Percentiles rank a stretch among this genome's conserved stretches.
These are phyloP conservation scores for Tetraneura akinire DNA, from an alignment of 1,140 invertebrate genomes.

Conservation along the genomic window DNA sequence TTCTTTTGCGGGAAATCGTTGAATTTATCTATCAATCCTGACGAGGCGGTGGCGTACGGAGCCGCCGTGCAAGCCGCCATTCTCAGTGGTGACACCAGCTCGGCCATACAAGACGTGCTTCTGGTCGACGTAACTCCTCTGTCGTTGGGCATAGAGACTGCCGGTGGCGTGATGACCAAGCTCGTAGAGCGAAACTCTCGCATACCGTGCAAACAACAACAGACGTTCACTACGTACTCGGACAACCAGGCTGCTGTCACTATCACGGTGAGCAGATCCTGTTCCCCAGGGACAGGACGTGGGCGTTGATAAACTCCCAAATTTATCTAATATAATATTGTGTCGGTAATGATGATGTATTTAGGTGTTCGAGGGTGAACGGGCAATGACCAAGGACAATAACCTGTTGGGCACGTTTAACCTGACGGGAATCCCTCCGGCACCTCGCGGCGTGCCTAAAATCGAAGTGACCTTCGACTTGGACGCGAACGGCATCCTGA, in stretches of 20 bases:
- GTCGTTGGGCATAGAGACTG: constrained; percentile 65
- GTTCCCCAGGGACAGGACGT: no score
- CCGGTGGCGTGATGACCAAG: constrained; percentile 64
- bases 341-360: no score
- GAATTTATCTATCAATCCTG: constrained; percentile 70
- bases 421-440: constrained; percentile 68
- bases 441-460: constrained; percentile 61
- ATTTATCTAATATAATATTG: no score
- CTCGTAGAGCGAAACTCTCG: constrained; percentile 64
- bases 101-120: constrained; percentile 64
- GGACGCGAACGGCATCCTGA: constrained; percentile 73
- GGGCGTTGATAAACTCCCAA: no score
- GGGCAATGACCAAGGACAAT: constrained; percentile 70
- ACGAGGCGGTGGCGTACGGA: constrained; percentile 70
- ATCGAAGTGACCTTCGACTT: constrained; percentile 69
- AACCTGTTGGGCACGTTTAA: constrained; percentile 81
- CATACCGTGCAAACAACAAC: constrained; percentile 63
- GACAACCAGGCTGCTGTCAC: constrained; percentile 75
- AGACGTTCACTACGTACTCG: constrained; percentile 63
- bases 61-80: constrained; percentile 70
- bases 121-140: constrained; percentile 64
- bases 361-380: constrained; percentile 69
- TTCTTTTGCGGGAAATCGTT: constrained; percentile 68
- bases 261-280: constrained; percentile 70
- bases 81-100: constrained; percentile 64